phyloP scores from a whole-genome alignment of 2,888 invertebrate species.

The Hyposoter dolosus region DNA sequence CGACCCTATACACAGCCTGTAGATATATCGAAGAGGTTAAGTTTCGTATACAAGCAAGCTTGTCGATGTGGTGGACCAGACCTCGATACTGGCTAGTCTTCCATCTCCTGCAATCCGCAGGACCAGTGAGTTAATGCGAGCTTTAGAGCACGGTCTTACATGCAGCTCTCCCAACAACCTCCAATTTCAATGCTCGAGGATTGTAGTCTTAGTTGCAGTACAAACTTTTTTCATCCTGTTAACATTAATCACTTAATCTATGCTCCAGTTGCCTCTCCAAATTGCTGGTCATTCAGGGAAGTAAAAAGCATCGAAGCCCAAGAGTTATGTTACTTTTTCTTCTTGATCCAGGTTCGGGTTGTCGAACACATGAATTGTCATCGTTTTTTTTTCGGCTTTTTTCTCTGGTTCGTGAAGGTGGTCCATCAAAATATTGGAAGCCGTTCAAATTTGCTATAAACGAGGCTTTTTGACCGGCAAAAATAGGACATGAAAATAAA shows the following conservation, averaged over 20 bases:
- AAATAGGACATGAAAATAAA: too few species aligned
- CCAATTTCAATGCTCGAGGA: constrained; percentile 3
- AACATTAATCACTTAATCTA: constrained; percentile 6
- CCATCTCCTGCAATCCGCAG: constrained; percentile 32
- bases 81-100: constrained; percentile 39
- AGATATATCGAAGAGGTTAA: constrained; percentile 31
- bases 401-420: too few species aligned
- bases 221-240: neutral
- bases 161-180: constrained; percentile 10
- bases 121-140: constrained; percentile 22
- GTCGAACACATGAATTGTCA: neutral
- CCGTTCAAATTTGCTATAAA: too few species aligned
- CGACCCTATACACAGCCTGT: neutral
- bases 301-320: too few species aligned
- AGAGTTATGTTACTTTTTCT: too few species aligned
- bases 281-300: neutral
- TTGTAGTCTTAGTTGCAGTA: neutral
- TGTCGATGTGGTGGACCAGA: constrained; percentile 36
- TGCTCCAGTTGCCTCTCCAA: neutral
- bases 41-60: constrained; percentile 23
- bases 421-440: too few species aligned
- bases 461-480: too few species aligned
- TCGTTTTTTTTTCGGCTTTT: neutral
- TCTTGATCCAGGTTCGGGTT: neutral
- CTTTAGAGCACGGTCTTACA: neutral